These are phyloP conservation scores for Parotocinclus haroldoi DNA, from an alignment of 2,797 vertebrate species.

Conservation along the genomic window DNA sequence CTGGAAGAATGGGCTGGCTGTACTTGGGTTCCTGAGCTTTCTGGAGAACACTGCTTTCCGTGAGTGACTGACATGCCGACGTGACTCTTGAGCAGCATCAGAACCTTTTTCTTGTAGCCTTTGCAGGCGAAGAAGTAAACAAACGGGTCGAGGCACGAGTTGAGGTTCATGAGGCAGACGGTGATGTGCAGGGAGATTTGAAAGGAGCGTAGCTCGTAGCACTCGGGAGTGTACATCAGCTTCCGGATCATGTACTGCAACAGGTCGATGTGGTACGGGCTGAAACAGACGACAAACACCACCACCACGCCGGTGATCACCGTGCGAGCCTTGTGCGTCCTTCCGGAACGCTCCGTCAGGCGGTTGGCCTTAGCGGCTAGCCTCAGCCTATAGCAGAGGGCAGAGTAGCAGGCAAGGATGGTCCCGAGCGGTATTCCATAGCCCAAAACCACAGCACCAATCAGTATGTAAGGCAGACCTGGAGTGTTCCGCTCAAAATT, in stretches of 20 bases:
- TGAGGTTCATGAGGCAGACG: slow-evolving; percentile 67
- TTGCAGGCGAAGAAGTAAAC: slow-evolving; percentile 80
- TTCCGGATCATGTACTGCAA: slow-evolving; percentile 66
- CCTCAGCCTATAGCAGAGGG: slow-evolving; percentile 32
- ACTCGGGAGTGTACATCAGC: slow-evolving; percentile 48
- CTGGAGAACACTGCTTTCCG: slow-evolving; percentile 63
- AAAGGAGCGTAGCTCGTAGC: slow-evolving; percentile 58
- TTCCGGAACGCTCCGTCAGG: slow-evolving; percentile 40
- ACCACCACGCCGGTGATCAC: slow-evolving; percentile 56
- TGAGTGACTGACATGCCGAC: slow-evolving; percentile 73
- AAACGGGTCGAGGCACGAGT: slow-evolving; percentile 65
- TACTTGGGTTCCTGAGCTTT: slow-evolving; percentile 64
- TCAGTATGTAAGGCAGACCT: slow-evolving; percentile 48
- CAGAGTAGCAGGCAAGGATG: slow-evolving; percentile 62
- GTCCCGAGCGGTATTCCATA: slow-evolving; percentile 60
- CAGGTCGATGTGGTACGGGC: slow-evolving; percentile 66
- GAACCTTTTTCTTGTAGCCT: slow-evolving; percentile 78
- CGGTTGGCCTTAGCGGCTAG: slow-evolving; percentile 54
- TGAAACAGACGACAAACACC: slow-evolving; percentile 61
- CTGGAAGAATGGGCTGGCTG: slow-evolving; percentile 41
- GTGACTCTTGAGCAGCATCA: slow-evolving; percentile 74
- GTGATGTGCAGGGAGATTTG: slow-evolving; percentile 67
- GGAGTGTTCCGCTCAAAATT: slow-evolving; percentile 54
- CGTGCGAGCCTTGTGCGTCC: slow-evolving; percentile 54
- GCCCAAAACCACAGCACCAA: slow-evolving; percentile 52